Evolutionary conservation across 2,113 vertebrate species (phyloP), one percentile per base, ranked within the genome.

Genomic region (Gasterosteus aculeatus): DNA sequence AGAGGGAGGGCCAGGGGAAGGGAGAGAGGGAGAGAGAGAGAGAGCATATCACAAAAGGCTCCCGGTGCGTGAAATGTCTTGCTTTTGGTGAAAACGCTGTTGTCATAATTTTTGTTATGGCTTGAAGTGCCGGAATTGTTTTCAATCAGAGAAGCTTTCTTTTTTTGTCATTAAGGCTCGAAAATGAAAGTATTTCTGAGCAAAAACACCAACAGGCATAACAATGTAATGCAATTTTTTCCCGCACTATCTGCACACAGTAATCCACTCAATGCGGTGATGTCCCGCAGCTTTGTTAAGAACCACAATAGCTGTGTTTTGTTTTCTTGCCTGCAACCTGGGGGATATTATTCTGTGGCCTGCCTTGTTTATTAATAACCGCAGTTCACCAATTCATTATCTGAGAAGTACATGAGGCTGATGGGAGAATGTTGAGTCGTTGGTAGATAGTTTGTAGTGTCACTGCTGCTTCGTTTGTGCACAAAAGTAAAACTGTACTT

Each of bases 61-160:
- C 88, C 89, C 80, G 59, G 88, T 91, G 88, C 85, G 87, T 91
- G 88, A 92, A 93, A 93, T 91, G 90, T 92, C 90, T 91, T 90
- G 89, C 90, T 93, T 90, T 92, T 87, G 84, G 90, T 90, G 84
- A 81, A 89, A 91, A 89, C 54, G 87, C 84, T 85, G 89, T 89
- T 80, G 90, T 88, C 78, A 74, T 77, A 80, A 88, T 91, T 87
- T 87, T 87, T 89, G 86, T 91, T 88, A 91, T 91, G 87, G 91
- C 91, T 92, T 85, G 85, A 93, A 92, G 91, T 91, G 89, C 75
- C 85, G 83, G 88, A 89, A 91, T 92, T 92, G 89, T 93, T 89
- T 91, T 92, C 88, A 88, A 78, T 90, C 86, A 89, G 87, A 89
- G 78, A 91, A 78, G 83, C 81, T 67, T 91, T 85, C 84, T 38